phyloP scores from a whole-genome alignment of 2,113 vertebrate species.

The Lathamus discolor region DNA sequence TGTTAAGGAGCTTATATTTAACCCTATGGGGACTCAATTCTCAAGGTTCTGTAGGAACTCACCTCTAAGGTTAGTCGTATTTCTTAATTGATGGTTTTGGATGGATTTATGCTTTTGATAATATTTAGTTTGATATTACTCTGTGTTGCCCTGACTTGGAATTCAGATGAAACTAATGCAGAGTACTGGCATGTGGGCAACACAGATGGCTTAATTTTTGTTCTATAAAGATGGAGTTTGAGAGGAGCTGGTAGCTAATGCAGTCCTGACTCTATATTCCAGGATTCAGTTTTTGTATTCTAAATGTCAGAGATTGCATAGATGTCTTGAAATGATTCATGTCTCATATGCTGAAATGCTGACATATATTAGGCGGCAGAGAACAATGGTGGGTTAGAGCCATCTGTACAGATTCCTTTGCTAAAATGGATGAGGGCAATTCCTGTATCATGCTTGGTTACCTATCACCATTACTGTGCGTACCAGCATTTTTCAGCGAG shows the following conservation, averaged over 20 bases:
- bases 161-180: neutral
- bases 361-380: neutral
- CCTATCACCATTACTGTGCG: neutral
- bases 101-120: neutral
- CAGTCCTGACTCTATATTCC: neutral
- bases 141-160: neutral
- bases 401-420: neutral
- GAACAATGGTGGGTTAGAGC: neutral
- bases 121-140: neutral
- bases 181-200: rapidly evolving
- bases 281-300: neutral
- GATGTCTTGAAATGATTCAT: neutral
- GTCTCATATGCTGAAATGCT: neutral
- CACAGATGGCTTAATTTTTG: neutral
- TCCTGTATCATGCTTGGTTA: neutral
- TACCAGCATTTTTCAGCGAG: neutral
- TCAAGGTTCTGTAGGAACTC: neutral
- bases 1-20: neutral
- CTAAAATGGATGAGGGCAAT: neutral
- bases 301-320: neutral
- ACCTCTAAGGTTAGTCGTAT: neutral
- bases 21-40: neutral
- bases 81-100: neutral
- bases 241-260: neutral
- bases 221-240: neutral